Evolutionary conservation across 2,797 vertebrate species (phyloP), one percentile per base, ranked within the genome.

Genomic region (Macroramphosus scolopax): DNA sequence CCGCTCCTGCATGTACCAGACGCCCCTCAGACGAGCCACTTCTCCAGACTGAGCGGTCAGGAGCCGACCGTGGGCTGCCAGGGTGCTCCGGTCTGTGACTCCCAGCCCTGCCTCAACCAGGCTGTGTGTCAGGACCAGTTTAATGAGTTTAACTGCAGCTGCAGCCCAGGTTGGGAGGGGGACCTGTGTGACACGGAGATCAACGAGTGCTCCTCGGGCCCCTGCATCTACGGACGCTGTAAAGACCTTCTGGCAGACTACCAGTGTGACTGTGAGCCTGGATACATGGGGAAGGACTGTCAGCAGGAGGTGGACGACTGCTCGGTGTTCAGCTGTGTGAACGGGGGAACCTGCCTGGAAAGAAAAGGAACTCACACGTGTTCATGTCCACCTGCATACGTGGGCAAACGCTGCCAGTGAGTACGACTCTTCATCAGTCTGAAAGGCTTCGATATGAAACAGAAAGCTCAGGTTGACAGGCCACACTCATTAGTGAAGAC

Each of bases 91-190:
- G 73, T 95, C 6, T 99, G 96, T 2, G 70, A 83, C 1, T 84
- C 88, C 0, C 50, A 85, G 44, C 94, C 93, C 0, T 99, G 96
- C 63, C 80, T 84, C 25, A 91, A 98, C 3, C 68, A 73, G 0
- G 93, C 92, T 13, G 68, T 71, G 5, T 99, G 96, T 28, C 52
- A 72, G 30, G 96, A 99, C 68, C 87, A 93, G 35, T 99, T 98
- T 63, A 79, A 96, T 11, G 53, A 88, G 50, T 93, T 93, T 53
- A 63, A 78, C 77, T 98, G 96, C 24, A 63, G 75, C 72, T 98
- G 96, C 56, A 10, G 45, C 0, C 42, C 82, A 0, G 93, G 93
- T 31, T 96, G 95, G 95, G 90, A 78, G 1, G 96, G 96, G 0
- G 51, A 6, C 3, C 77, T 75, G 28, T 99, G 96, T 11, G 86